Base-by-base conservation (phyloP, 2,888 invertebrate genomes). In the Coelinius sp. region DNA sequence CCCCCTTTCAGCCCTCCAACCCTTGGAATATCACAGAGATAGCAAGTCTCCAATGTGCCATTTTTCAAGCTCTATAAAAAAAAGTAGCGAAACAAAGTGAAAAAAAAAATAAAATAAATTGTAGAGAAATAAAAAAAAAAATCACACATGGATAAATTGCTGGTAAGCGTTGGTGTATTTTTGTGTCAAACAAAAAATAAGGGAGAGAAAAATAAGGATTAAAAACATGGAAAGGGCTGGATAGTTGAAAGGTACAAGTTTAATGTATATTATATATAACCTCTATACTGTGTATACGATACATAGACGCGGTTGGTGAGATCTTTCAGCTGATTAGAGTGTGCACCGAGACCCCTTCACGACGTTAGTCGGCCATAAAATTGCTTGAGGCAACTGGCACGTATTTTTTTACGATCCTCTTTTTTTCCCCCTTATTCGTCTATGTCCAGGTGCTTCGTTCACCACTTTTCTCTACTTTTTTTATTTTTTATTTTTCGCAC, bases 291-390 rank as follows among this genome's bases (percentile, higher is more conserved):
- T 22, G 12, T 38, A 25, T 63, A 56, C 38, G 38, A 38, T 53
- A 62, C 35, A 52, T 31, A 70, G 14, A 41, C 38, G 44, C 59
- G 65, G 52, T 63, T 59, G 71, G 63, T 69, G 69, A 65, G 71
- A 73, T 72, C 64, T 76, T 76, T 69, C 72, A 35, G 71, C 49
- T 68, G 73, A 75, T 73, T 73, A 70, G 68, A 77, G 70, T 49
- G 71, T 66, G 49, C 53, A 70, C 44, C 65, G 31, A 72, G 59
- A 53, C 35, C 70, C 56, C 67, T 62, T 56, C 52, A 63, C 66
- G 74, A 73, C 68, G 71, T 70, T 74, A 73, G 71, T 71, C 76
- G 73, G 62, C 73, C 77, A 75, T 77, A 70, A 77, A 77, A 78
- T 74, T 72, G 69, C 66, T 70, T 67, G 64, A 66, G 41, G 31